These are phyloP conservation scores for Talpa occidentalis DNA, from an alignment of 2,113 vertebrate genomes.

Conservation along the genomic window DNA sequence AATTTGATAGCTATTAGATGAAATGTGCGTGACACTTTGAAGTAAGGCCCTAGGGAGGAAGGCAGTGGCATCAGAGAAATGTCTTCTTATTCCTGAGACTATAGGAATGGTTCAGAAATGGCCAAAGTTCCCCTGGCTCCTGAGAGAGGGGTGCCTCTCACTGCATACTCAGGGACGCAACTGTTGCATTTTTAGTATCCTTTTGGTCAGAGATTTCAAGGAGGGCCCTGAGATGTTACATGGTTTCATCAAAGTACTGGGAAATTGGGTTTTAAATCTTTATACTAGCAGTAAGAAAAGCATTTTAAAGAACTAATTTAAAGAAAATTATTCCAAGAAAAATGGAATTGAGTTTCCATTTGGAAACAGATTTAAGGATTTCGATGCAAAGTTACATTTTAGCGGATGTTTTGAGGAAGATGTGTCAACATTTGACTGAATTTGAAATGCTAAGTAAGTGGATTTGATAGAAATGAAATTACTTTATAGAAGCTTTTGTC, in stretches of 20 bases:
- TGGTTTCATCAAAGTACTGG: neutral
- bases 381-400: conserved; percentile 34
- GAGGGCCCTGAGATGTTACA: neutral
- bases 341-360: neutral
- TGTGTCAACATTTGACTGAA: conserved; percentile 29
- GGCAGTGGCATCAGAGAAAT: neutral
- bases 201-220: neutral
- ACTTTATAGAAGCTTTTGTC: neutral
- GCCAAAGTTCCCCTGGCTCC: neutral
- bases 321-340: conserved; percentile 10
- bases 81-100: neutral
- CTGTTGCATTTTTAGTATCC: neutral
- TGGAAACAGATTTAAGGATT: neutral
- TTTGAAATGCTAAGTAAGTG: conserved; percentile 48
- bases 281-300: neutral
- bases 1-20: neutral
- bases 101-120: neutral
- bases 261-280: conserved; percentile 18
- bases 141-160: neutral
- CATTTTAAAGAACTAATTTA: neutral
- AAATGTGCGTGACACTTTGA: neutral
- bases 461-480: conserved; percentile 47
- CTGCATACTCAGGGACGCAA: neutral
- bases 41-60: neutral
- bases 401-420: neutral